phyloP scores from a whole-genome alignment of 1,140 invertebrate species.

The Frieseomelitta varia region DNA sequence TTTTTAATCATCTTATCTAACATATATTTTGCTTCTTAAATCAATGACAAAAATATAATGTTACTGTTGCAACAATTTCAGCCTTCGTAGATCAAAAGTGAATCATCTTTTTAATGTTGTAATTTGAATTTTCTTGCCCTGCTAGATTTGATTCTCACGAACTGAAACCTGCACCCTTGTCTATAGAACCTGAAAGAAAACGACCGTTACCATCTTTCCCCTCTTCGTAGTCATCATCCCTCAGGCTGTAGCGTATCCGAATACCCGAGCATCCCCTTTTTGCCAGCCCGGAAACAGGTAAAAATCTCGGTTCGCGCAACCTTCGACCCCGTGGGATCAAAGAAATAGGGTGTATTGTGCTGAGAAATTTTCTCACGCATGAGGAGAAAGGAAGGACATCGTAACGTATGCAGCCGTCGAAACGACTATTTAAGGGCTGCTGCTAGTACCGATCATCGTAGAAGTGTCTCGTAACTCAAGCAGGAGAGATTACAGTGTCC shows the following conservation, averaged over 20 bases:
- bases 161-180: slow-evolving; percentile 12
- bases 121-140: not conserved
- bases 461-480: slow-evolving; percentile 28
- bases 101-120: not conserved
- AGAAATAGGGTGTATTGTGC: slow-evolving; percentile 4
- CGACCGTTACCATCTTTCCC: slow-evolving; percentile 32
- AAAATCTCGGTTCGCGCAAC: slow-evolving; percentile 14
- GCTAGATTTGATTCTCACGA: slow-evolving; percentile 18
- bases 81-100: not conserved
- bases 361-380: slow-evolving; percentile 31
- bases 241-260: not conserved
- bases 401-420: not conserved
- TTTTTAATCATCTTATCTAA: too few species aligned
- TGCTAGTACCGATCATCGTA: not conserved
- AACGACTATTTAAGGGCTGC: slow-evolving; percentile 37
- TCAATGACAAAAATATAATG: too few species aligned
- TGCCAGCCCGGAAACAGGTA: slow-evolving; percentile 32
- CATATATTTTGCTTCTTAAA: too few species aligned
- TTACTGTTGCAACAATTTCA: not conserved
- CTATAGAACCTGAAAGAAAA: not conserved
- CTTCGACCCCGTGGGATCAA: slow-evolving; percentile 24
- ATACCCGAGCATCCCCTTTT: slow-evolving; percentile 36
- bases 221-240: not conserved
- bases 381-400: not conserved
- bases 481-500: not conserved